phyloP scores from a whole-genome alignment of 2,113 vertebrate genomes.

The Argyrosomus japonicus region DNA sequence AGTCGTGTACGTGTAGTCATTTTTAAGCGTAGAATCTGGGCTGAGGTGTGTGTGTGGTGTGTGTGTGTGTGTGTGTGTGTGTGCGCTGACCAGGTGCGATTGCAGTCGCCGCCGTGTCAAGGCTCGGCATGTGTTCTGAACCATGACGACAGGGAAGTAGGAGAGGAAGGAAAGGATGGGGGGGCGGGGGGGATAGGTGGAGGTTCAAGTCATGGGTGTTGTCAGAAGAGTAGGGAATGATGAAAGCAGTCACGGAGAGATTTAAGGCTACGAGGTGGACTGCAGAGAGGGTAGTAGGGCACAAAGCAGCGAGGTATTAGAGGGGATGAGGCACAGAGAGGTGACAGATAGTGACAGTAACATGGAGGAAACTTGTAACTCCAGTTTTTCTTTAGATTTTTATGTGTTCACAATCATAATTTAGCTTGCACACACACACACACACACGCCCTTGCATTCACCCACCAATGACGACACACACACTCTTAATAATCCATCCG shows the following conservation, averaged over 20 bases:
- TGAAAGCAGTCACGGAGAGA: constrained; percentile 47
- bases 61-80: not conserved
- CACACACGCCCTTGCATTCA: constrained; percentile 14
- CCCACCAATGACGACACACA: constrained; percentile 36
- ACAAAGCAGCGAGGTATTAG: not conserved
- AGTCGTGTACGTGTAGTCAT: not conserved
- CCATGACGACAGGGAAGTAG: constrained; percentile 21
- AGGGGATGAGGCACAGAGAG: constrained; percentile 13
- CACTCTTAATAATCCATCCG: constrained; percentile 43
- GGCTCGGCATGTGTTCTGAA: constrained; percentile 37
- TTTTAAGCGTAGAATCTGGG: not conserved
- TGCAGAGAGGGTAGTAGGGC: constrained; percentile 25
- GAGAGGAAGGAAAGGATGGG: not conserved
- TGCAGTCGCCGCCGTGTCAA: constrained; percentile 29
- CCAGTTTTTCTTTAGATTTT: constrained; percentile 13
- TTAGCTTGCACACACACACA: constrained; percentile 4
- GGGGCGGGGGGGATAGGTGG: not conserved
- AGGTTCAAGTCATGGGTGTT: constrained; percentile 14
- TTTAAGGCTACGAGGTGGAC: constrained; percentile 40
- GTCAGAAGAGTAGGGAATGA: constrained; percentile 30
- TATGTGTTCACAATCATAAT: constrained; percentile 39
- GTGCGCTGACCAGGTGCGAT: constrained; percentile 16
- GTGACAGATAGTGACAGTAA: not conserved
- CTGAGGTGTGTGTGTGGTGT: not conserved
- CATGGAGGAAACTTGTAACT: not conserved